Conservation (phyloP, 2,113 vertebrate genomes). For the Onychorhynchus coronatus region DNA sequence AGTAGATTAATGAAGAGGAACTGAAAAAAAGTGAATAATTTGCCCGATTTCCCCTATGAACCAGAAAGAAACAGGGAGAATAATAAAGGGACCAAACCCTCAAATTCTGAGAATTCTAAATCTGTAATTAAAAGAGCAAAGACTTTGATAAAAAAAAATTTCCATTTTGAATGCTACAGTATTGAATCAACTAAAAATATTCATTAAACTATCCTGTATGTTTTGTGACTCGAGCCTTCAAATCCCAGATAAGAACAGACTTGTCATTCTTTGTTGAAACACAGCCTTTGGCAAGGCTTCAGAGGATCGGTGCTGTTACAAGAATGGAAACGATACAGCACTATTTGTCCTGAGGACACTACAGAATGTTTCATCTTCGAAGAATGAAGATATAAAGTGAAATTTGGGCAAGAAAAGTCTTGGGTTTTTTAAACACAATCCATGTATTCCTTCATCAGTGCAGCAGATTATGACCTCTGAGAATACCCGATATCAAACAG, state of each 20-base stretch:
- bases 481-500: not conserved
- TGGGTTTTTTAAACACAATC: not conserved
- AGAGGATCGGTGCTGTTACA: not conserved
- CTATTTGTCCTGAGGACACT: not conserved
- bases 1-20: slow-evolving; percentile 15
- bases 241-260: not conserved
- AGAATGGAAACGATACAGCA: not conserved
- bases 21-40: not conserved
- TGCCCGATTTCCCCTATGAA: not conserved
- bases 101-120: not conserved
- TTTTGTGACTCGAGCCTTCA: not conserved
- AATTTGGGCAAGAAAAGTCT: not conserved
- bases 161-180: not conserved
- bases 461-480: not conserved
- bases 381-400: not conserved
- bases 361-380: not conserved
- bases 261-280: not conserved
- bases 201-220: not conserved
- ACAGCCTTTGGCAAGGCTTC: slow-evolving; percentile 9
- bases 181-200: not conserved
- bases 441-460: not conserved
- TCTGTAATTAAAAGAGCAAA: not conserved
- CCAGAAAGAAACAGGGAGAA: not conserved
- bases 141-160: not conserved
- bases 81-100: not conserved